Conservation (phyloP, 1,140 invertebrate genomes). For the Cherax quadricarinatus region DNA sequence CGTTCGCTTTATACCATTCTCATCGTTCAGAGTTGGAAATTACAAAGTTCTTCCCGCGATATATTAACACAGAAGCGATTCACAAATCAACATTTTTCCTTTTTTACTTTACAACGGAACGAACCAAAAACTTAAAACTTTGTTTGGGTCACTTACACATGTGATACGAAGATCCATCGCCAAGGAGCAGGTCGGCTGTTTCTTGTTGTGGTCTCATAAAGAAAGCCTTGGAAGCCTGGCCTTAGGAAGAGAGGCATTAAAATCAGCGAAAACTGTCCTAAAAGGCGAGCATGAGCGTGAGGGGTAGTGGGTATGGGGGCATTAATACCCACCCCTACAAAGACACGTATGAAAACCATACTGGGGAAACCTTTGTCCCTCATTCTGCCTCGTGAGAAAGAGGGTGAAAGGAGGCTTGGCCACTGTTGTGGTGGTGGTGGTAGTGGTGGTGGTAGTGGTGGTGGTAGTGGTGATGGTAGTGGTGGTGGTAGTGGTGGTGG, state of each 20-base stretch:
- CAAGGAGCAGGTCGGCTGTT: background rate
- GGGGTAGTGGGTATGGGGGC: background rate
- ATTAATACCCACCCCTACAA: slow-evolving; percentile 18
- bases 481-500: background rate
- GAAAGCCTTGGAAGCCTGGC: too few species aligned
- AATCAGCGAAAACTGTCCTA: slow-evolving; percentile 14
- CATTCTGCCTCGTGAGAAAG: slow-evolving; percentile 55
- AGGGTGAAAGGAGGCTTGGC: slow-evolving; percentile 12
- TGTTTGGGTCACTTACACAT: too few species aligned
- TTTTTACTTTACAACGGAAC: too few species aligned
- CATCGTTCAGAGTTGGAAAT: slow-evolving; percentile 21
- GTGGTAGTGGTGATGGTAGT: background rate
- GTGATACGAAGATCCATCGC: too few species aligned
- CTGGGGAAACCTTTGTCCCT: slow-evolving; percentile 27
- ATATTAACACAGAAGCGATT: too few species aligned
- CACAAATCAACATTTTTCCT: too few species aligned
- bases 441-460: background rate
- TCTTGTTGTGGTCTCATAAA: too few species aligned
- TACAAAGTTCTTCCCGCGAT: too few species aligned
- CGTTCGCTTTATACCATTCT: slow-evolving; percentile 21
- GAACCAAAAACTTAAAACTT: too few species aligned
- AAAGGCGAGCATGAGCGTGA: background rate
- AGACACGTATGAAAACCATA: slow-evolving; percentile 62
- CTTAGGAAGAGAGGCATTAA: background rate
- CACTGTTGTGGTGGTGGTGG: slow-evolving; percentile 12